A percentile compares a stretch with the other conserved stretches of the same genome.
These are phyloP conservation scores for Sminthopsis crassicaudata DNA, from an alignment of 2,113 vertebrate species.

Conservation along the genomic window DNA sequence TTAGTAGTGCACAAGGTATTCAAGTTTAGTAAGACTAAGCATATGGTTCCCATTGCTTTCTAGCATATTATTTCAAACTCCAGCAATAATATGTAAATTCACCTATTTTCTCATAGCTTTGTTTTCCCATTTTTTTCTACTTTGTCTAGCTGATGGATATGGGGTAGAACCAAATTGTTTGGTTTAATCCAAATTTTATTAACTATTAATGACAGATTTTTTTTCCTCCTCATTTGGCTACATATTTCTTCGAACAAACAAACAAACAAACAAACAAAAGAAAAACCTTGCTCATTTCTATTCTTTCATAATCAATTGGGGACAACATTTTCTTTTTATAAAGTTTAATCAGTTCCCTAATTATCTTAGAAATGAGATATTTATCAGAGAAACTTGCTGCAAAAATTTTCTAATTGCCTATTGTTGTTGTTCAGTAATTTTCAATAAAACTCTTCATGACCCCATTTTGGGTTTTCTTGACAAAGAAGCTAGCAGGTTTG, in stretches of 20 bases:
- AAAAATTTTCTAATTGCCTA: too few relatives aligned
- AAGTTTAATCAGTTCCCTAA: too few relatives aligned
- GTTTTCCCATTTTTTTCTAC: not conserved
- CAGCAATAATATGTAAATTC: not conserved
- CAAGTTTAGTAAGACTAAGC: too few relatives aligned
- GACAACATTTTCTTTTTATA: not conserved
- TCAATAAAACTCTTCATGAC: too few relatives aligned
- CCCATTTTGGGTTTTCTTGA: too few relatives aligned
- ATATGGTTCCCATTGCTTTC: not conserved
- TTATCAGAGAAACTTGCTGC: too few relatives aligned
- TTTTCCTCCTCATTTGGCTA: not conserved
- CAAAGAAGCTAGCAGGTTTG: too few relatives aligned
- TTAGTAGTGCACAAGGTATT: not conserved
- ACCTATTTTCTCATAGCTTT: not conserved
- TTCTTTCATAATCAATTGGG: not conserved
- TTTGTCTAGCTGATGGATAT: not conserved
- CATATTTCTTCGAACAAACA: not conserved
- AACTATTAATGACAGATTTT: too few relatives aligned
- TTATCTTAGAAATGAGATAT: too few relatives aligned
- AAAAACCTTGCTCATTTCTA: not conserved
- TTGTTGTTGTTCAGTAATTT: too few relatives aligned
- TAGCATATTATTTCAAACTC: not conserved
- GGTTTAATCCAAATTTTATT: not conserved
- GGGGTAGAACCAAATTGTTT: too few relatives aligned
- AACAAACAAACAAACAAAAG: too few relatives aligned